phyloP scores from a whole-genome alignment of 1,140 invertebrate species.

The Leptonema lineaticorne region DNA sequence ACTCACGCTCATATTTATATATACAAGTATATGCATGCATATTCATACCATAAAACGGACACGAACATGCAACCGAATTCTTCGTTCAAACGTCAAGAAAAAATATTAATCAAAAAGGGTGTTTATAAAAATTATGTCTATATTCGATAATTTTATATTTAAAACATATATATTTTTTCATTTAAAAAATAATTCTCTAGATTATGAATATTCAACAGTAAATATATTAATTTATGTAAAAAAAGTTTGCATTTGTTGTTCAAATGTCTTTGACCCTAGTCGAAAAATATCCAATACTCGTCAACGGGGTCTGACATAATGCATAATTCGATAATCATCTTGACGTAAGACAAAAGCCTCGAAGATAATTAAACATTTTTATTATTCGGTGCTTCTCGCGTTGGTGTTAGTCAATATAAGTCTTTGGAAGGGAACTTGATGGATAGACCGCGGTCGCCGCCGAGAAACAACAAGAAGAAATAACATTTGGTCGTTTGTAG shows the following conservation, averaged over 20 bases:
- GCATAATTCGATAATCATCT: slow-evolving; percentile 31
- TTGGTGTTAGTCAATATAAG: slow-evolving; percentile 28
- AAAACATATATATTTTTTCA: too few species aligned
- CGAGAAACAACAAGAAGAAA: too few species aligned
- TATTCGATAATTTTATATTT: too few species aligned
- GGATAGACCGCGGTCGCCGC: slow-evolving; percentile 21
- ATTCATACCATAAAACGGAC: too few species aligned
- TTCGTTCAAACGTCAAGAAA: background rate
- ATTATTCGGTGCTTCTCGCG: slow-evolving; percentile 26
- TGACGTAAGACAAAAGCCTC: slow-evolving; percentile 28
- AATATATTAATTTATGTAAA: background rate
- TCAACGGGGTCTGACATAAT: slow-evolving; percentile 28
- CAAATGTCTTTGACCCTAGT: slow-evolving; percentile 23
- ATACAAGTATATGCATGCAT: too few species aligned
- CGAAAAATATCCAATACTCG: slow-evolving; percentile 32
- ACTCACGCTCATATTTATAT: background rate
- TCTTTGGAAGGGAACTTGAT: slow-evolving; percentile 18
- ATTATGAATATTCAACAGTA: too few species aligned
- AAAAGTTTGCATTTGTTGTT: slow-evolving; percentile 11
- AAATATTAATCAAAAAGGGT: too few species aligned
- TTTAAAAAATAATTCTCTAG: too few species aligned
- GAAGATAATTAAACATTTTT: slow-evolving; percentile 33
- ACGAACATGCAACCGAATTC: slow-evolving; percentile 6
- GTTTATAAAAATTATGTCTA: too few species aligned
- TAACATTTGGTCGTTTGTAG: too few species aligned